Evolutionary conservation across 2,888 invertebrate genomes (phyloP).

Genomic region (Syrista parreyssii): DNA sequence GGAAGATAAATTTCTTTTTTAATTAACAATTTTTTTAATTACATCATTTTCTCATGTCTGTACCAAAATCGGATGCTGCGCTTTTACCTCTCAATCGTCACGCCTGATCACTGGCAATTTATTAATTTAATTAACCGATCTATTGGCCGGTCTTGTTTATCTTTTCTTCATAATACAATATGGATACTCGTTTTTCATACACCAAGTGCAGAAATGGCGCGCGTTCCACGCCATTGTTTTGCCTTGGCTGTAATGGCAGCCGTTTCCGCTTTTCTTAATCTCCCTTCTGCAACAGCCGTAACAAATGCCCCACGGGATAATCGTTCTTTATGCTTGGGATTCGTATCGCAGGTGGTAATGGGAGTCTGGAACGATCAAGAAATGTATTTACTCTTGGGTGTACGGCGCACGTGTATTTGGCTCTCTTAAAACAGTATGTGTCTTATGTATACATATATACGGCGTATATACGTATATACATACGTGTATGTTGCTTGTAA

Average conservation of each 20-base stretch:
- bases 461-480: neutral
- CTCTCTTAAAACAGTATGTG: neutral
- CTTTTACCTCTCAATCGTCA: too few relatives aligned
- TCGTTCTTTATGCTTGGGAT: conserved; percentile 14
- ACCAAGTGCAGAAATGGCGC: conserved; percentile 16
- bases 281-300: conserved; percentile 29
- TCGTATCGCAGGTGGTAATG: neutral
- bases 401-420: neutral
- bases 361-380: neutral
- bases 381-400: neutral
- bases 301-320: conserved; percentile 27
- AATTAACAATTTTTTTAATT: too few relatives aligned
- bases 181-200: neutral
- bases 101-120: neutral
- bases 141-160: neutral
- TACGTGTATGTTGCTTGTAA: neutral
- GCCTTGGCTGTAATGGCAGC: conserved; percentile 28
- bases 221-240: conserved; percentile 38
- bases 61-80: neutral
- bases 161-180: neutral
- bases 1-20: neutral
- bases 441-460: neutral
- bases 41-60: too few relatives aligned
- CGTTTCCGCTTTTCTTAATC: conserved; percentile 39
- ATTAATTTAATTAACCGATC: neutral